A percentile compares a stretch with the other conserved stretches of the same genome.
These are phyloP conservation scores for Antrozous pallidus DNA, from an alignment of 2,797 vertebrate species.

Conservation along the genomic window DNA sequence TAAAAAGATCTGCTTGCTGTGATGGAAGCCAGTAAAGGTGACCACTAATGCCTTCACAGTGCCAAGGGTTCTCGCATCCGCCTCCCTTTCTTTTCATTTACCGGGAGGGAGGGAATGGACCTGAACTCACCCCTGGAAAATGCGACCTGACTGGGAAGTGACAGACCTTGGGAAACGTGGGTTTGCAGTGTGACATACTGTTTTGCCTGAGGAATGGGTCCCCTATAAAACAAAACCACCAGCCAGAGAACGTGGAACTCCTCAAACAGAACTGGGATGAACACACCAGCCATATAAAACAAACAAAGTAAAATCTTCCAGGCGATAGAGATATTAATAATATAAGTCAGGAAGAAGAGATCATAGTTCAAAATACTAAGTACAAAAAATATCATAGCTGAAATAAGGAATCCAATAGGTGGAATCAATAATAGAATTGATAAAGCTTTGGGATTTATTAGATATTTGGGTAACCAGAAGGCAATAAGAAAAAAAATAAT, in stretches of 20 bases:
- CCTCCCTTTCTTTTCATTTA: neutral
- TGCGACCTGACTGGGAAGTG: neutral
- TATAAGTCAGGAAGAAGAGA: neutral
- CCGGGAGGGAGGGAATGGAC: neutral
- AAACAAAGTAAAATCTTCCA: neutral
- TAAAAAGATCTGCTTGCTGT: neutral
- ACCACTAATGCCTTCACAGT: neutral
- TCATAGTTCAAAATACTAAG: neutral
- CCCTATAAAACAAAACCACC: neutral
- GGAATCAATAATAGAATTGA: neutral
- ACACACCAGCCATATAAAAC: neutral
- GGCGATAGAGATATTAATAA: neutral
- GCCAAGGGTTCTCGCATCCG: neutral
- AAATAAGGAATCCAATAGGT: neutral
- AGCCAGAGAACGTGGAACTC: neutral
- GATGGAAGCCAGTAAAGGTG: neutral
- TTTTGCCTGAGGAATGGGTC: neutral
- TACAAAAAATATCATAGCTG: neutral
- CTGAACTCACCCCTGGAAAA: neutral
- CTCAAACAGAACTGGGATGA: neutral
- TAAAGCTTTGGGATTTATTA: neutral
- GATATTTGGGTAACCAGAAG: neutral
- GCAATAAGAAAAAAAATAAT: neutral
- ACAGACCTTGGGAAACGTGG: neutral
- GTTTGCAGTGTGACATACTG: neutral